Base-by-base conservation (phyloP, 1,140 invertebrate genomes). In the Calephelis virginiensis region DNA sequence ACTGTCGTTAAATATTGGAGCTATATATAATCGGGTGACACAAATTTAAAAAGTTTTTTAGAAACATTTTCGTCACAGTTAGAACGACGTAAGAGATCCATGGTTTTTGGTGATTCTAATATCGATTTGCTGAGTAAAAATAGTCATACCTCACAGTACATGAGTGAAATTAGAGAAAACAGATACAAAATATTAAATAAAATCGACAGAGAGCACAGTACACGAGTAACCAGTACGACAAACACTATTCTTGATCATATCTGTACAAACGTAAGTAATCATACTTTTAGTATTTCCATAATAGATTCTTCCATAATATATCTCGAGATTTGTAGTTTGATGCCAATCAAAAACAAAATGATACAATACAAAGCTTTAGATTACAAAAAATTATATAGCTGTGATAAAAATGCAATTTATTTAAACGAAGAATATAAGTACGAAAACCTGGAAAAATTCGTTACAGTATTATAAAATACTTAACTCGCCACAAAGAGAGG, bases 131-230 rank as follows among this genome's bases (percentile, higher is more conserved):
- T 79, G 1, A 67, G n/a, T 14, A 66, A 38, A 9, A 47, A 40
- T 7, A 40, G 5, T 40, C 38, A 79, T 7, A 66, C 7, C 8
- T 67, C 14, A 13, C 4, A 63, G 61, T 77, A 71, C 43, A 4
- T 63, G 43, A 46, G 67, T 12, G 56, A 50, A 56, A 38, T 75
- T n/a, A 63, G 73, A 48, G 75, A 75, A 65, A 46, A 6, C 38
- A 73, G 72, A n/a, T 74, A 72, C 40, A 46, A 62, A 62, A 69
- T 80, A 37, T 9, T 80, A 17, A 80, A 77, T 59, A 80, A 80
- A 70, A 72, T 75, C 12, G n/a, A 71, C 7, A 5, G 38, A 40
- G 38, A 40, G 38, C 7, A 40, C 46, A 62, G 67, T 48, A 75
- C 75, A 10, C n/a, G n/a, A n/a, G 68, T 68, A 56, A 74, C 72